Evolutionary conservation across 2,888 invertebrate species (phyloP).

Genomic region (Brassicogethes aeneus): DNA sequence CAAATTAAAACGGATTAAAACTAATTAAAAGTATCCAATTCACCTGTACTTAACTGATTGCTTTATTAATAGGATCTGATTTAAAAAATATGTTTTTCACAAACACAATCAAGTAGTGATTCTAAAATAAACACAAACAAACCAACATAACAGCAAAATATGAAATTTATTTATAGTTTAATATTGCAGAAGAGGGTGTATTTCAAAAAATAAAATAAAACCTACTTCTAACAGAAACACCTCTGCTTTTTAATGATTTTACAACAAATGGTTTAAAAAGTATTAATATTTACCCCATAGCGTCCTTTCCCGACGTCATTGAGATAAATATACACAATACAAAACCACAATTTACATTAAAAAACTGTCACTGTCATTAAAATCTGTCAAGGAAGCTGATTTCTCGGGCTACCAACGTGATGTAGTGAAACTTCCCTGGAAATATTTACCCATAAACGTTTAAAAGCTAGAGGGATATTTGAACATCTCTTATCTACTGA

Average conservation of each 20-base stretch:
- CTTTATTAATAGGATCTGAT: no score
- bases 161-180: not conserved
- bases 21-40: no score
- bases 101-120: no score
- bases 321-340: constrained; percentile 24
- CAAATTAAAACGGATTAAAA: no score
- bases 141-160: not conserved
- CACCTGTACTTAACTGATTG: no score
- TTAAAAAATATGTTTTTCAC: no score
- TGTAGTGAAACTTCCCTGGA: no score
- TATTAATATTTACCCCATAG: constrained; percentile 60
- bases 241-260: no score
- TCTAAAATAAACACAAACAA: not conserved
- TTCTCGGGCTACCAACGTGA: not conserved
- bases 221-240: not conserved
- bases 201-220: not conserved
- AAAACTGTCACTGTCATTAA: constrained; percentile 12
- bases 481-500: no score
- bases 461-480: no score
- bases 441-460: no score
- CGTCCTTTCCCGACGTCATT: constrained; percentile 77
- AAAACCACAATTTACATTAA: constrained; percentile 16
- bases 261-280: no score
- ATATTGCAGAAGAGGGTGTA: not conserved
- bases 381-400: constrained; percentile 1